Conservation (phyloP, 2,888 invertebrate genomes). For the Lithodes maja region DNA sequence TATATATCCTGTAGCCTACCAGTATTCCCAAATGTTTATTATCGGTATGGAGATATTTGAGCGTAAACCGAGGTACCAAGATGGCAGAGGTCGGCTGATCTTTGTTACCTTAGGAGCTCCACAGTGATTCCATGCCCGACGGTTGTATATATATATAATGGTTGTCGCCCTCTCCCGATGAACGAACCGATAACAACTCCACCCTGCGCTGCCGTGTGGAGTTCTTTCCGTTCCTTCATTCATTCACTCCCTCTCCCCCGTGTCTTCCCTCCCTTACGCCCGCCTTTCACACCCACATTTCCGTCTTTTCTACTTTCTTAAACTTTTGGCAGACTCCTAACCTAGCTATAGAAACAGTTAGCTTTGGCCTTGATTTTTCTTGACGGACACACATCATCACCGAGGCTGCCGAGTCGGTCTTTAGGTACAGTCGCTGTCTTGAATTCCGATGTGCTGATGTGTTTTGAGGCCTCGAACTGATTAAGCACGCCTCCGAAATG, state of each 20-base stretch:
- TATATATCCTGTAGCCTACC: too few relatives aligned
- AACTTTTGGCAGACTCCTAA: conserved; percentile 16
- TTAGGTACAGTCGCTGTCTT: too few relatives aligned
- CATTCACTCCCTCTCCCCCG: not conserved
- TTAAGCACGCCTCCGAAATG: too few relatives aligned
- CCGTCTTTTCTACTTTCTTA: conserved; percentile 24
- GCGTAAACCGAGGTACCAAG: not conserved
- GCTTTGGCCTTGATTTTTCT: conserved; percentile 5
- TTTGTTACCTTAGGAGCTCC: conserved; percentile 3
- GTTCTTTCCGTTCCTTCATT: too few relatives aligned
- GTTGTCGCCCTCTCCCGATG: conserved; percentile 42
- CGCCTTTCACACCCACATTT: conserved; percentile 6
- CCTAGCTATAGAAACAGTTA: conserved; percentile 18
- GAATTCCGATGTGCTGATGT: too few relatives aligned
- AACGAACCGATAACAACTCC: too few relatives aligned
- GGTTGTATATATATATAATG: conserved; percentile 54
- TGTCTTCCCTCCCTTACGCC: conserved; percentile 29
- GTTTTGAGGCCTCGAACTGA: too few relatives aligned
- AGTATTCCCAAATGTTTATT: too few relatives aligned
- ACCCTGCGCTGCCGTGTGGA: too few relatives aligned
- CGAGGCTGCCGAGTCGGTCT: not conserved
- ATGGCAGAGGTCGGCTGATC: too few relatives aligned
- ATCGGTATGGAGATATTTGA: not conserved
- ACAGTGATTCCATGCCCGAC: conserved; percentile 54
- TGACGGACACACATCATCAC: conserved; percentile 12